These are phyloP conservation scores for Procavia capensis DNA, from an alignment of 2,113 vertebrate genomes.

Conservation along the genomic window DNA sequence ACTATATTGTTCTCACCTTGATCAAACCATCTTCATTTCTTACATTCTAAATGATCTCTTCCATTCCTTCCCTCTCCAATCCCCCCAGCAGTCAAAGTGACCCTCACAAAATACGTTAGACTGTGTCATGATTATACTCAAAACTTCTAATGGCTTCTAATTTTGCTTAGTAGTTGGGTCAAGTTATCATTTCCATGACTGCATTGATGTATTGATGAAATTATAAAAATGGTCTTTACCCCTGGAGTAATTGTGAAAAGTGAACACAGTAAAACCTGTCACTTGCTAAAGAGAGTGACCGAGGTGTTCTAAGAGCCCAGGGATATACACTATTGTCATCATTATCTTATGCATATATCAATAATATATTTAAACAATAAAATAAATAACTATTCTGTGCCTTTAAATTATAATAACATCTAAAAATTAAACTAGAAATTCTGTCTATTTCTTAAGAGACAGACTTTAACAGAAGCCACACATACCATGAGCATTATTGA, in stretches of 20 bases:
- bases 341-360: background rate
- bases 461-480: background rate
- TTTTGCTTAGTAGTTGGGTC: background rate
- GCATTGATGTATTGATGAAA: background rate
- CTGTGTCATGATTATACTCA: background rate
- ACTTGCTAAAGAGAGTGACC: background rate
- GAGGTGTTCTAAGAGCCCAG: background rate
- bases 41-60: background rate
- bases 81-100: background rate
- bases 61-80: background rate
- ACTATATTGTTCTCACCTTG: background rate
- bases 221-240: accelerated
- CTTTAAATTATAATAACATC: background rate
- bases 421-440: background rate
- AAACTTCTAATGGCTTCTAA: background rate
- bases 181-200: background rate
- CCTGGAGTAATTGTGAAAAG: background rate
- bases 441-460: background rate
- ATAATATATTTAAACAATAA: background rate
- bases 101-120: background rate
- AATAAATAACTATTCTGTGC: background rate
- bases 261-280: background rate
- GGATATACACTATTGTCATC: background rate
- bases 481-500: background rate
- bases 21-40: background rate